Conservation (phyloP, 2,888 invertebrate species). For the Malthinus flaveolus region DNA sequence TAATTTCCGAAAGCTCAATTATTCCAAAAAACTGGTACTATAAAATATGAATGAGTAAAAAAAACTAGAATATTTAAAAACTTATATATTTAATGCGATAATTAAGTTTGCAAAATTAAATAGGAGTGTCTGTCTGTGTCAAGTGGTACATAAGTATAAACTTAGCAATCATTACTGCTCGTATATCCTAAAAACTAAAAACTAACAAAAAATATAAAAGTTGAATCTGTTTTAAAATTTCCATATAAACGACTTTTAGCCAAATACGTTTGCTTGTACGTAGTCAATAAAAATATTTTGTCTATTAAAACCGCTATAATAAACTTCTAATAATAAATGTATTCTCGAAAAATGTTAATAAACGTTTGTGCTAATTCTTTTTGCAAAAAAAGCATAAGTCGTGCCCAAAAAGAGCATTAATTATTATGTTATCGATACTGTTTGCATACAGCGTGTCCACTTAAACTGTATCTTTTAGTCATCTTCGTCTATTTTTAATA, state of each 20-base stretch:
- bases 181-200: slow-evolving; percentile 21
- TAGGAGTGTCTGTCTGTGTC: slow-evolving; percentile 13
- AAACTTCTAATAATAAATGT: slow-evolving; percentile 20
- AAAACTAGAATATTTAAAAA: no score
- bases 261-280: slow-evolving; percentile 33
- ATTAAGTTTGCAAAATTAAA: slow-evolving; percentile 7
- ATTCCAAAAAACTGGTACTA: no score
- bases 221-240: slow-evolving; percentile 26
- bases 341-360: slow-evolving; percentile 20
- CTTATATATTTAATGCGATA: neutral
- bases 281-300: slow-evolving; percentile 30
- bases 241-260: slow-evolving; percentile 34
- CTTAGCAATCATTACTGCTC: slow-evolving; percentile 11
- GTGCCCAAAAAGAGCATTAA: no score
- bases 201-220: slow-evolving; percentile 23
- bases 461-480: neutral
- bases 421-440: no score
- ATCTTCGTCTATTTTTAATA: neutral
- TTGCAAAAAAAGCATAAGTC: neutral
- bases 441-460: no score
- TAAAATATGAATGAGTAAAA: no score
- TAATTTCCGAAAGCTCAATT: no score
- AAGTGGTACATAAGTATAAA: slow-evolving; percentile 7
- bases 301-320: slow-evolving; percentile 34
- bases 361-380: neutral